Base-by-base conservation (phyloP, 2,113 vertebrate species). In the Zosterops pallidus region DNA sequence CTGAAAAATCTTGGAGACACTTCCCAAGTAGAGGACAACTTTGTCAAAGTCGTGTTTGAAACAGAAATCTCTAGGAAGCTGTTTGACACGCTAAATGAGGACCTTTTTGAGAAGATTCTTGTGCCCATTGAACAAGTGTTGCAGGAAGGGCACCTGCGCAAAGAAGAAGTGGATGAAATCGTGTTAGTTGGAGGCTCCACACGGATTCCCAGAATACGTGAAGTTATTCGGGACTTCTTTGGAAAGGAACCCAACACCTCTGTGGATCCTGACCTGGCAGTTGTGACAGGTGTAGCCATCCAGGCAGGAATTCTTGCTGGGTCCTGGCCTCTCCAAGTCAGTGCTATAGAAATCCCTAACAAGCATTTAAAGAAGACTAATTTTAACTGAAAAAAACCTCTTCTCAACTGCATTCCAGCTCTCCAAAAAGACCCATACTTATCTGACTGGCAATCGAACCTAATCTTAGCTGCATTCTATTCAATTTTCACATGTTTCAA, bases 311-410 rank as follows among this genome's bases (percentile, higher is more conserved):
- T 99, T 86, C 98, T 99, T 98, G 98, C 98, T 4, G 99, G 99
- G 17, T 99, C 99, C 28, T 99, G 99, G 99, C 99, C 99, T 53
- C 97, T 99, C 37, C 99, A 99, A 98, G 99, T 99, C 95, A 99
- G 99, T 33, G 99, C 99, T 31, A 97, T 99, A 92, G 99, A 99
- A 97, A 99, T 99, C 87, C 99, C 99, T 81, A 99, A 99, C 96
- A 99, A 98, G 93, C 98, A 99, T 97, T 97, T 99, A 95, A 98
- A 77, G 59, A 99, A 99, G 96, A 99, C 97, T n/a, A 99, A 99
- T 98, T 99, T 99, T 96, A 99, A 97, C 95, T 99, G 93, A 98
- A 41, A 46, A 35, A 10, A 31, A 90, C 62, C 76, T 85, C 50
- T 91, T 86, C 25, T n/a, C 56, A 76, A 2, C 80, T 69, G 76